Evolutionary conservation across 2,888 invertebrate species (phyloP).

Genomic region (Lepetodrilus schrolli): DNA sequence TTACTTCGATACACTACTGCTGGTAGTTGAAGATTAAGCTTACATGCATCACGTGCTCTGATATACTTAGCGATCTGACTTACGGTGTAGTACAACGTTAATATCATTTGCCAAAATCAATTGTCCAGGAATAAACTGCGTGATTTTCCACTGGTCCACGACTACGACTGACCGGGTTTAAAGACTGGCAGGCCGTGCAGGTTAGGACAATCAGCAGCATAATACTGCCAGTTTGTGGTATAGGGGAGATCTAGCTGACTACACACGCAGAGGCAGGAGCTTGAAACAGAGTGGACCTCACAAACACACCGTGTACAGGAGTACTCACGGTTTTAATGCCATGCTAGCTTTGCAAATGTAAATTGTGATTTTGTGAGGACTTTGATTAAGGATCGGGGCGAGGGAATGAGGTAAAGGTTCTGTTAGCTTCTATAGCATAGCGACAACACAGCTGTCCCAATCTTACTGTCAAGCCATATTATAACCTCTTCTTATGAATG

Average conservation of each 20-base stretch:
- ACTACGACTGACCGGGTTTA: background rate
- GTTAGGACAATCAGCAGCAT: background rate
- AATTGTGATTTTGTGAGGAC: background rate
- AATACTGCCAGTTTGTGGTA: background rate
- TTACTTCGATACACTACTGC: background rate
- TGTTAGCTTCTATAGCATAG: background rate
- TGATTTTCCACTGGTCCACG: too few relatives aligned
- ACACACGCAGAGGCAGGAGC: background rate
- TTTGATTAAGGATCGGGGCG: background rate
- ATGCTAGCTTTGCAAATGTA: background rate
- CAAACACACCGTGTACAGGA: background rate
- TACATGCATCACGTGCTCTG: background rate
- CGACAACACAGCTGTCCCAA: background rate
- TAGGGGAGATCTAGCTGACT: background rate
- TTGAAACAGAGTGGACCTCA: background rate
- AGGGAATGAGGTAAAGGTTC: background rate
- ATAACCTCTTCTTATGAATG: background rate
- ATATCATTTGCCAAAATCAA: too few relatives aligned
- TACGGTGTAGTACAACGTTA: too few relatives aligned
- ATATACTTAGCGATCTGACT: background rate
- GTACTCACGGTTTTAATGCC: background rate
- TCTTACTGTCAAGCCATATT: background rate
- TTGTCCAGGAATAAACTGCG: background rate
- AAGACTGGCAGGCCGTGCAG: background rate
- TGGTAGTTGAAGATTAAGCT: background rate